Base-by-base conservation (phyloP, 2,888 invertebrate genomes). In the Prionchulus punctatus region DNA sequence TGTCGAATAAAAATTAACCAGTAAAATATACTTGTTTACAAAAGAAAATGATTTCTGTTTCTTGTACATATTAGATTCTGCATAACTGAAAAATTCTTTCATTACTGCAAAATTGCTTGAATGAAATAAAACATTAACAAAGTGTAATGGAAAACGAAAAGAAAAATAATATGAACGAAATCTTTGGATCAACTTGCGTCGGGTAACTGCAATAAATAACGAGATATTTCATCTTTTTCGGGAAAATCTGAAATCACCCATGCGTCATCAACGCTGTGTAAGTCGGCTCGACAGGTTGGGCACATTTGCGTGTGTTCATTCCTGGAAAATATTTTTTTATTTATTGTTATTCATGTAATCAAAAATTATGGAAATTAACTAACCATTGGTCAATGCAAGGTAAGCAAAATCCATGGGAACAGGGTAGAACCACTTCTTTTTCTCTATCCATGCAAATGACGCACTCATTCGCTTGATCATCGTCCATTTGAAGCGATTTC, bases 361-460 rank as follows among this genome's bases (percentile, higher is more conserved):
- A 23, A 21, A 45, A 45, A 45, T 7, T 12, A 45, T 23, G 47
- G 7, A n/a, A 7, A 45, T 45, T 12, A 45, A 12, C 71, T 68
- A 71, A 81, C 84, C 84, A 84, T 71, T 81, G 80, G 65, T 82
- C 81, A 62, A 83, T 82, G 68, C 84, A 84, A 53, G 77, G 77
- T 58, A 79, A 73, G 68, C 84, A 84, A 71, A 81, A 84, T 63
- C 78, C 79, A 68, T 84, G 84, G 1, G 81, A 75, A 70, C 84
- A 84, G 1, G 82, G 81, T 59, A 84, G 71, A 60, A 80, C 79
- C 30, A 82, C 77, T 67, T 82, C 81, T 1, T 81, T 80, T 65
- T 78, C 78, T 55, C 81, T 72, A 66, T 84, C 83, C 71, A 83
- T 77, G 69, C 84, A 84, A 64, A 84, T 83, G 65, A 81, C 81